These are phyloP conservation scores for Brachyalestes nurse DNA, from an alignment of 2,797 vertebrate genomes.

Conservation along the genomic window DNA sequence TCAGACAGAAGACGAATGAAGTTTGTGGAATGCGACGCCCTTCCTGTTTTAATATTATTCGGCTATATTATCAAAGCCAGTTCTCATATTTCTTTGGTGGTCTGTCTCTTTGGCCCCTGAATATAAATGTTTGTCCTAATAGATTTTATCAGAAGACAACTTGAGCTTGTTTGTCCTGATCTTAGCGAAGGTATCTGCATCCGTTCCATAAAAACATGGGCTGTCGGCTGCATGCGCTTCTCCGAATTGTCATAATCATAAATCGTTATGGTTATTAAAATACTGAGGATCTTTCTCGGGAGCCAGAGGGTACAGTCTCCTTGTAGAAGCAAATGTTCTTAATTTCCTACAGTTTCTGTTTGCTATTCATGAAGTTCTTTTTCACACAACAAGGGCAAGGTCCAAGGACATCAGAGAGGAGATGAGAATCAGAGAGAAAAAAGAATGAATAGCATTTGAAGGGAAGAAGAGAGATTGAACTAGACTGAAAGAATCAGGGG, in stretches of 20 bases:
- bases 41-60: neutral
- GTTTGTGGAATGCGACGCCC: conserved; percentile 8
- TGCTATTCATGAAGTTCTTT: neutral
- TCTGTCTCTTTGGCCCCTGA: neutral
- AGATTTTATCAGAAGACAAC: conserved; percentile 4
- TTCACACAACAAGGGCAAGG: neutral
- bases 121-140: neutral
- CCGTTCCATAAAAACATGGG: conserved; percentile 4
- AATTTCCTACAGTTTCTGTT: neutral
- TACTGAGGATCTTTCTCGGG: neutral
- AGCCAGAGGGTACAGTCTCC: neutral
- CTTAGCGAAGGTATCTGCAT: neutral
- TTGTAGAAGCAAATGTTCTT: neutral
- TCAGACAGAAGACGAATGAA: conserved; percentile 14
- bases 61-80: neutral
- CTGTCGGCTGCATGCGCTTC: neutral
- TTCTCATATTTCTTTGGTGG: conserved; percentile 3
- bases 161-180: conserved; percentile 9
- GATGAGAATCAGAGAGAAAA: neutral
- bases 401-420: neutral
- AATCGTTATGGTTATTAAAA: conserved; percentile 1
- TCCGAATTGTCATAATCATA: conserved; percentile 4
- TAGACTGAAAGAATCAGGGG: neutral
- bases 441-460: conserved; percentile 1
- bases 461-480: neutral